Base-by-base conservation (phyloP, 2,797 vertebrate species). In the Aulostomus chinensis region DNA sequence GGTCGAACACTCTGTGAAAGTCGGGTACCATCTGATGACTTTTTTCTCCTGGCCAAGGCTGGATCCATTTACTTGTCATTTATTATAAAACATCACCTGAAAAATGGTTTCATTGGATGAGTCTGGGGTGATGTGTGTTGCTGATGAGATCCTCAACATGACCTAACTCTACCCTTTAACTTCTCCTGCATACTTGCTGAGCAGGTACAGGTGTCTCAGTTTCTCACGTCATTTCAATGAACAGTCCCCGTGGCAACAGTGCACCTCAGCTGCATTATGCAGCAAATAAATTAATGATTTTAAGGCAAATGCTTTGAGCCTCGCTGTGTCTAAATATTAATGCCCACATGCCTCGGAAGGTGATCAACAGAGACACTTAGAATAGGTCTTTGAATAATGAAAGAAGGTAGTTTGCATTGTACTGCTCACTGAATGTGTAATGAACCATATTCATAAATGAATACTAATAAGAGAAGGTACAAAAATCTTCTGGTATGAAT, bases 341-440 rank as follows among this genome's bases (percentile, higher is more conserved):
- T 76, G 33, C 16, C 40, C 25, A 32, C 55, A 61, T 67, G 61
- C 46, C 58, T 57, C 37, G 40, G 66, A 66, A 68, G 71, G 68
- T 83, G 75, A 76, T 73, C 68, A 74, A 71, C 66, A 64, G 48
- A 52, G 45, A 58, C 48, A 55, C 54, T 67, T 59, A 28, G 55
- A 83, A 67, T 33, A 63, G 37, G 18, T 31, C 46, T 51, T 74
- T 85, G 64, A 83, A 78, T 76, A 76, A 85, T 80, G 34, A 49
- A 83, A 53, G 39, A 59, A 45, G 37, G 38, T 41, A 24, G 29
- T 49, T 29, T 65, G 58, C 22, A 60, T 56, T 71, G 67, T 40
- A 35, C 39, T 55, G 54, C 55, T 62, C 31, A 59, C 56, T 58
- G 66, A 76, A 79, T 73, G 36, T 50, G 47, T 45, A 59, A 78